Evolutionary conservation across 1,140 invertebrate genomes (phyloP).

Genomic region (Cheumatopsyche charites): DNA sequence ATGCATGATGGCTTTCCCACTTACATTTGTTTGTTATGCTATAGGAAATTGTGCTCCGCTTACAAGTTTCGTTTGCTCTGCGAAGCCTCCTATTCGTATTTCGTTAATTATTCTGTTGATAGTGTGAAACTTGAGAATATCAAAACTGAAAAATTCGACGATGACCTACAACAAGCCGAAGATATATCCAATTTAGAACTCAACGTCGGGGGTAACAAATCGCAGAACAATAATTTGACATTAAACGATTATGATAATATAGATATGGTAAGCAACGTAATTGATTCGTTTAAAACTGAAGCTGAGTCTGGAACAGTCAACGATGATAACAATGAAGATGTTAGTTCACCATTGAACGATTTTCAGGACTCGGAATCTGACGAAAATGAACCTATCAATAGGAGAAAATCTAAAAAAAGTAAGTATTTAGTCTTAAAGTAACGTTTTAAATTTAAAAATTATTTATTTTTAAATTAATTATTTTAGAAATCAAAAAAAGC

Average conservation of each 20-base stretch:
- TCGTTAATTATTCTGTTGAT: constrained; percentile 39
- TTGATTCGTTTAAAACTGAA: constrained; percentile 4
- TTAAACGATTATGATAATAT: background rate
- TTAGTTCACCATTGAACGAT: background rate
- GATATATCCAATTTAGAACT: background rate
- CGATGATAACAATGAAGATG: background rate
- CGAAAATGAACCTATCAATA: background rate
- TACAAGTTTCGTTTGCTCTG: constrained; percentile 50
- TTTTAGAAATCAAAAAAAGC: constrained; percentile 5
- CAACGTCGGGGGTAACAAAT: background rate
- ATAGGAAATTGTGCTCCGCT: constrained; percentile 48
- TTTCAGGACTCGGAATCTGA: background rate
- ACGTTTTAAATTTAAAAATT: background rate
- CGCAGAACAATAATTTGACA: background rate
- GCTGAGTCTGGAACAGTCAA: background rate
- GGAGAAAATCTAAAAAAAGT: background rate
- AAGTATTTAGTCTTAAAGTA: background rate
- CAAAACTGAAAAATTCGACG: constrained; percentile 36
- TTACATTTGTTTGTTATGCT: constrained; percentile 49
- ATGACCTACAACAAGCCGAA: background rate
- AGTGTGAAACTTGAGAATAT: constrained; percentile 32
- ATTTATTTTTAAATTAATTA: background rate
- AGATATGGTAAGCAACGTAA: background rate
- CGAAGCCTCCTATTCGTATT: constrained; percentile 36
- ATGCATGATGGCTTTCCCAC: constrained; percentile 47